Conservation (phyloP, 2,888 invertebrate genomes). For the Gnatocerus cornutus region DNA sequence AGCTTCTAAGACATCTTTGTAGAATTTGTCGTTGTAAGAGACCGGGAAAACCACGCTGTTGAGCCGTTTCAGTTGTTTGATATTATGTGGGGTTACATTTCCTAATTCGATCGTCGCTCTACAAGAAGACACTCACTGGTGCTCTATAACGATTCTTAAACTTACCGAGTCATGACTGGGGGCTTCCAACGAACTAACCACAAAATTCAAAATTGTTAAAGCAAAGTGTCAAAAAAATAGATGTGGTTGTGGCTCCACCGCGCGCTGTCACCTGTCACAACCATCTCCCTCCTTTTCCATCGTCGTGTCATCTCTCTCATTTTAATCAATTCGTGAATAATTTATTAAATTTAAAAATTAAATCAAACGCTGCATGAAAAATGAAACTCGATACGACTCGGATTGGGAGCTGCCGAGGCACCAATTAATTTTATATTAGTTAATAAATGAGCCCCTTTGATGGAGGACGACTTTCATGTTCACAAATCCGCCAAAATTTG, state of each 20-base stretch:
- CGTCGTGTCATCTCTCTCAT: not conserved
- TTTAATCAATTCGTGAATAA: constrained; percentile 20
- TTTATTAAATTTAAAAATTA: constrained; percentile 27
- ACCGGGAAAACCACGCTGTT: constrained; percentile 99
- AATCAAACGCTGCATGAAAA: constrained; percentile 3
- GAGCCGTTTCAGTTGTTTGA: constrained; percentile 96
- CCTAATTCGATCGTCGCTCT: constrained; percentile 97
- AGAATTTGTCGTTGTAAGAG: constrained; percentile 99
- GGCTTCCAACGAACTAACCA: constrained; percentile 17
- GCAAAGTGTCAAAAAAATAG: constrained; percentile 18
- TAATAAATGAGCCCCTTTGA: constrained; percentile 7
- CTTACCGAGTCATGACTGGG: constrained; percentile 57
- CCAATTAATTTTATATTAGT: constrained; percentile 11
- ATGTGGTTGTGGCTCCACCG: constrained; percentile 8
- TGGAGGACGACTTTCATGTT: constrained; percentile 4
- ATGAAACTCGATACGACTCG: constrained; percentile 12
- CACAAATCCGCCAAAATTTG: constrained; percentile 35
- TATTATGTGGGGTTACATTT: constrained; percentile 99
- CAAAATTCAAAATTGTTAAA: constrained; percentile 18
- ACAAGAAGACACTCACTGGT: constrained; percentile 49
- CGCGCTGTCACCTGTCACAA: not conserved
- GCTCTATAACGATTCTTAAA: constrained; percentile 31
- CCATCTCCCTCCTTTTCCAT: not conserved
- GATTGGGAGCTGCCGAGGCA: not conserved
- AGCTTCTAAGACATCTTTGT: constrained; percentile 98